phyloP scores from a whole-genome alignment of 2,797 vertebrate genomes.

The Staurois parvus region DNA sequence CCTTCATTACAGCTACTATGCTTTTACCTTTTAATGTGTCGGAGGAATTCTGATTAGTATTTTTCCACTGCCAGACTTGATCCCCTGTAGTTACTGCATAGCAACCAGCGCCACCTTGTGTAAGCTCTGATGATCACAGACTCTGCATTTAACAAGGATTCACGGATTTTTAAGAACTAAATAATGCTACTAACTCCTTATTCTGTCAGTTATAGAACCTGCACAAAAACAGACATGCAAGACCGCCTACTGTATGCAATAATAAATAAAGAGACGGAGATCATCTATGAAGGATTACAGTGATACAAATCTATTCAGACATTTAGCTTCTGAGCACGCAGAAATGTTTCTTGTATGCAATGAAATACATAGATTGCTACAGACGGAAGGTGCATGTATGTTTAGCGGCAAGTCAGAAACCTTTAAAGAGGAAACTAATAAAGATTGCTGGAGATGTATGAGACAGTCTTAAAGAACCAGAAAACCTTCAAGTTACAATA shows the following conservation, averaged over 20 bases:
- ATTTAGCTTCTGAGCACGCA: neutral
- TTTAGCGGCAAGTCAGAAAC: neutral
- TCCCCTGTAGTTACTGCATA: constrained; percentile 13
- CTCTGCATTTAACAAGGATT: neutral
- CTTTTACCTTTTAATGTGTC: neutral
- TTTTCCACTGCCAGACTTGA: neutral
- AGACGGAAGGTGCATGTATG: constrained; percentile 4
- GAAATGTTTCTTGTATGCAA: neutral
- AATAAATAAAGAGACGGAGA: neutral
- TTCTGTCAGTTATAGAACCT: neutral
- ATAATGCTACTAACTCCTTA: neutral
- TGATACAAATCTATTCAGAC: neutral
- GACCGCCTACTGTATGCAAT: neutral
- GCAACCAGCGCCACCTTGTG: constrained; percentile 47
- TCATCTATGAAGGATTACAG: neutral
- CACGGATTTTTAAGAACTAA: neutral
- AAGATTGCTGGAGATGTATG: constrained; percentile 3
- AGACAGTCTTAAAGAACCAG: constrained; percentile 1
- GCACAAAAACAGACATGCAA: neutral
- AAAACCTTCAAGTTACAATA: neutral
- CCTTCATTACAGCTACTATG: neutral
- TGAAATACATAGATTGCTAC: constrained; percentile 5
- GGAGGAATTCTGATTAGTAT: neutral
- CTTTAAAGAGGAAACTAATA: neutral
- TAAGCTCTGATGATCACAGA: neutral